These are phyloP conservation scores for Neocrepidodera transversa DNA, from an alignment of 2,888 invertebrate species.

Conservation along the genomic window DNA sequence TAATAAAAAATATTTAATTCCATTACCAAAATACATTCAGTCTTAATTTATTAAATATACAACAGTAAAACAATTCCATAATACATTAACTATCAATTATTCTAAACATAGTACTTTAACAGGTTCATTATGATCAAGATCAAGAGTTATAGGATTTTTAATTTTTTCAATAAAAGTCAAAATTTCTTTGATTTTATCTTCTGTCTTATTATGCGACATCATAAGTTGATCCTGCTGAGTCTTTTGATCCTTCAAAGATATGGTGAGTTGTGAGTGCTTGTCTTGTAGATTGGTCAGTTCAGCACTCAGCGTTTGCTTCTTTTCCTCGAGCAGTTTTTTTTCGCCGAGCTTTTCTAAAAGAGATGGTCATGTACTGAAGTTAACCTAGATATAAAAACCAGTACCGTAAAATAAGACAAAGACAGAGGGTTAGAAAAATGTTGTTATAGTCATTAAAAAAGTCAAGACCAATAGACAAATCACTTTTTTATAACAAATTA, in stretches of 20 bases:
- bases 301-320: slow-evolving; percentile 54
- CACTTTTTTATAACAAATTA: too few species aligned
- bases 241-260: slow-evolving; percentile 57
- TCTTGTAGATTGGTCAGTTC: slow-evolving; percentile 59
- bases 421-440: not conserved
- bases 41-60: slow-evolving; percentile 18
- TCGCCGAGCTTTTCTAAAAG: slow-evolving; percentile 57
- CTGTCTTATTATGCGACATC: slow-evolving; percentile 52
- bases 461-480: too few species aligned
- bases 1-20: not conserved
- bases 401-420: slow-evolving; percentile 2
- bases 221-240: slow-evolving; percentile 54
- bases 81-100: not conserved
- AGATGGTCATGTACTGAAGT: slow-evolving; percentile 27
- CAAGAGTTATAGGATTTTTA: slow-evolving; percentile 29
- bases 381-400: slow-evolving; percentile 25
- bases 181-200: slow-evolving; percentile 57
- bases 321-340: slow-evolving; percentile 56
- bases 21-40: slow-evolving; percentile 13
- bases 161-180: slow-evolving; percentile 53
- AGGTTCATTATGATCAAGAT: slow-evolving; percentile 2
- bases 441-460: too few species aligned
- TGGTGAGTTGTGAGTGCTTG: slow-evolving; percentile 58
- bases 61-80: slow-evolving; percentile 11
- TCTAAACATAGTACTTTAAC: not conserved